Evolutionary conservation across 2,113 vertebrate species (phyloP).

Genomic region (Anser cygnoides): DNA sequence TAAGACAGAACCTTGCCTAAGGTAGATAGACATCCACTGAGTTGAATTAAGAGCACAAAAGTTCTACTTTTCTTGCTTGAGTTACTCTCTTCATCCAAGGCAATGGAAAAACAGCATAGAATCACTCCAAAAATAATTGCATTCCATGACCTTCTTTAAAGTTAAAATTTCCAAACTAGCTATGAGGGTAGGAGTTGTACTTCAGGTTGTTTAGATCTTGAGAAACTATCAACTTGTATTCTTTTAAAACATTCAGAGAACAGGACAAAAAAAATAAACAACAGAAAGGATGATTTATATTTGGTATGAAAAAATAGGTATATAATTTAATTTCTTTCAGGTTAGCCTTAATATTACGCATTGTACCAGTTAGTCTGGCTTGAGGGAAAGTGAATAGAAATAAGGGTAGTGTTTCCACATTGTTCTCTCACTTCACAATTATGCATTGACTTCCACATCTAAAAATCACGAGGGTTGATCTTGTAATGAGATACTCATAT

Average conservation of each 20-base stretch:
- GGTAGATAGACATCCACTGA: neutral
- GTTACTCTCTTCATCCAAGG: neutral
- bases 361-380: neutral
- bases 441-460: neutral
- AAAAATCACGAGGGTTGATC: neutral
- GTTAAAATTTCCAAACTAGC: conserved; percentile 50
- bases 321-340: neutral
- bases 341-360: neutral
- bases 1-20: neutral
- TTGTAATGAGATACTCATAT: neutral
- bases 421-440: neutral
- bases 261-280: neutral
- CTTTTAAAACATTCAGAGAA: conserved; percentile 39
- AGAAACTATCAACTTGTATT: conserved; percentile 22
- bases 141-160: conserved; percentile 38
- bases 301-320: neutral
- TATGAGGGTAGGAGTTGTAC: conserved; percentile 1
- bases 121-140: conserved; percentile 28
- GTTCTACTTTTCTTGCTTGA: neutral
- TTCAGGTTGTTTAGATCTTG: conserved; percentile 15
- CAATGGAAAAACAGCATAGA: neutral
- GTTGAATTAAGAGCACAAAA: neutral
- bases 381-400: neutral
- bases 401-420: neutral
- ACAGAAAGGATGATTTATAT: neutral